Conservation (phyloP, 2,113 vertebrate genomes). For the Pelecanus crispus region DNA sequence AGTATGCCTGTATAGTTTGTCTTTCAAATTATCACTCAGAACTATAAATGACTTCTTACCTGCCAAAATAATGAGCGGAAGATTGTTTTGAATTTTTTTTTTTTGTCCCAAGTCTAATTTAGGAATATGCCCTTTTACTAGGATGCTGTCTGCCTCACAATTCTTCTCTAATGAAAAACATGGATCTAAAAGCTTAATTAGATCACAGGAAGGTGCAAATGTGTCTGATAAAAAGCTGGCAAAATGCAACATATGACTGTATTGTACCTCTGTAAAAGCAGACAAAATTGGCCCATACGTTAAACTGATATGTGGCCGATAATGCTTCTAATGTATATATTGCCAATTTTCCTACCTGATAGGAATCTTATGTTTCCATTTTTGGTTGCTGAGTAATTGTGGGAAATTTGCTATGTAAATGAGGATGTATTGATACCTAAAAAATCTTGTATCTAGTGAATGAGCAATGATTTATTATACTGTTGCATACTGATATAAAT, state of each 20-base stretch:
- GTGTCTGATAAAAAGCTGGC: neutral
- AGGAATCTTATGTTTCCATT: neutral
- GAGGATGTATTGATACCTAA: neutral
- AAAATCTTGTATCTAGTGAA: neutral
- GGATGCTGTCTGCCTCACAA: neutral
- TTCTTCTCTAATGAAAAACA: neutral
- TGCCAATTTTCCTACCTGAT: neutral
- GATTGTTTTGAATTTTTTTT: neutral
- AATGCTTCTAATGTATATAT: neutral
- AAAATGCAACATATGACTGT: neutral
- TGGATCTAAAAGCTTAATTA: neutral
- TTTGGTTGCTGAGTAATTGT: neutral
- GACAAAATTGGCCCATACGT: neutral
- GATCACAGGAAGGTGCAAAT: neutral
- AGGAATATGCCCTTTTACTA: neutral
- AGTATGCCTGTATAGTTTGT: neutral
- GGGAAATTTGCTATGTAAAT: neutral
- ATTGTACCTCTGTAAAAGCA: neutral
- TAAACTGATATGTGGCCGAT: neutral
- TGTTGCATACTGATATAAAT: neutral
- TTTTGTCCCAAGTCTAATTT: neutral
- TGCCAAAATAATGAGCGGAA: conserved; percentile 3
- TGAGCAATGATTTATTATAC: neutral
- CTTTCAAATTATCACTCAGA: neutral
- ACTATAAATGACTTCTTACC: neutral